Evolutionary conservation across 2,797 vertebrate genomes (phyloP).

Genomic region (Gallinago stenura): DNA sequence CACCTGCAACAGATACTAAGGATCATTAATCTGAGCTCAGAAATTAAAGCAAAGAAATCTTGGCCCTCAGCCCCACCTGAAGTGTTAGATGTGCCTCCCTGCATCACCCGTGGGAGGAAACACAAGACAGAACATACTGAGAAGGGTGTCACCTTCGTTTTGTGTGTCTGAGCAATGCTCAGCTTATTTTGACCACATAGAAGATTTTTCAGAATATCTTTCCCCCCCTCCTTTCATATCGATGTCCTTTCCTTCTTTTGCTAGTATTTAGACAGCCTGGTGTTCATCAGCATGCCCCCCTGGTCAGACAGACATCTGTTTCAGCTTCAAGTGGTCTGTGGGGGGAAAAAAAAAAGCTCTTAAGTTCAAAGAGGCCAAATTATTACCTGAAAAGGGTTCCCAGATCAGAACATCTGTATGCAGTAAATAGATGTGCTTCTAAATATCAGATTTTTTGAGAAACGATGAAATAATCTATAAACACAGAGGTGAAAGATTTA

Average conservation of each 20-base stretch:
- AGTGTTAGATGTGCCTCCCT: background rate
- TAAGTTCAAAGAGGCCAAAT: slow-evolving; percentile 6
- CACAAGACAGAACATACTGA: background rate
- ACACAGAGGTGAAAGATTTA: background rate
- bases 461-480: background rate
- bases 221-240: background rate
- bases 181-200: rapidly evolving
- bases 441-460: slow-evolving; percentile 10
- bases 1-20: background rate
- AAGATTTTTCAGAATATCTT: background rate
- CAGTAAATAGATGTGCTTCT: background rate
- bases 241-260: background rate
- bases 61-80: background rate
- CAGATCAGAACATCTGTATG: background rate
- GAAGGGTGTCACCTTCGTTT: background rate
- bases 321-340: background rate
- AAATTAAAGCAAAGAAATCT: background rate
- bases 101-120: background rate
- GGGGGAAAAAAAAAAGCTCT: background rate
- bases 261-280: background rate
- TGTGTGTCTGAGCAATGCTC: background rate
- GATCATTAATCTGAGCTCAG: background rate
- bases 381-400: slow-evolving; percentile 4
- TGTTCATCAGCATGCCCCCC: slow-evolving; percentile 24
- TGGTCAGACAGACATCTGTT: slow-evolving; percentile 18